Conservation (phyloP, 2,888 invertebrate species). For the Tromatobia lineatoria region DNA sequence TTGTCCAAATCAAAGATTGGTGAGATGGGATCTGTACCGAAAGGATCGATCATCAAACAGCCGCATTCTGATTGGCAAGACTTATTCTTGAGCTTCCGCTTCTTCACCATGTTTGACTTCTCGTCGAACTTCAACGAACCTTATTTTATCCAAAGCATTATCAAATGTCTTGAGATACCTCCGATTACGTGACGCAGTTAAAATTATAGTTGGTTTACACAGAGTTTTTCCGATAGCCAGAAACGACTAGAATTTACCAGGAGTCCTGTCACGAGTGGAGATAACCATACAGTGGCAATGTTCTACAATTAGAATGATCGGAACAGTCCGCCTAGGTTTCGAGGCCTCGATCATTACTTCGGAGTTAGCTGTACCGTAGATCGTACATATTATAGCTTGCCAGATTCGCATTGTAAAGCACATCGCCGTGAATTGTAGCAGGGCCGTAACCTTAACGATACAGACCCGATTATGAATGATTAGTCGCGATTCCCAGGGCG, state of each 20-base stretch:
- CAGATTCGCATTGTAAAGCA: not conserved
- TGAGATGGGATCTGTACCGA: too few relatives aligned
- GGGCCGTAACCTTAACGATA: not conserved
- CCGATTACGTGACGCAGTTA: too few relatives aligned
- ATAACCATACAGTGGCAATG: slow-evolving; percentile 34
- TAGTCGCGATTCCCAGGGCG: slow-evolving; percentile 11
- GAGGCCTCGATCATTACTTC: slow-evolving; percentile 1
- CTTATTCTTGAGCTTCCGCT: too few relatives aligned
- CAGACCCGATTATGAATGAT: not conserved
- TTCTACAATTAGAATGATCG: slow-evolving; percentile 1
- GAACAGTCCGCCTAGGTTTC: not conserved
- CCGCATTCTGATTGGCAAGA: too few relatives aligned
- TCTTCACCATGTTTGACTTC: too few relatives aligned
- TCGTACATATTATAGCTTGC: not conserved
- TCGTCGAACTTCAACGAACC: too few relatives aligned
- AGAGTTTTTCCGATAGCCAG: not conserved
- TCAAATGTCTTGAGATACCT: too few relatives aligned
- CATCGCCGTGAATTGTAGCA: not conserved
- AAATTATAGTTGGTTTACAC: too few relatives aligned
- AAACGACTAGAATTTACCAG: slow-evolving; percentile 57
- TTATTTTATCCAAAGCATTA: too few relatives aligned
- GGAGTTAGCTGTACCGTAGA: not conserved
- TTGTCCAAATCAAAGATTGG: too few relatives aligned
- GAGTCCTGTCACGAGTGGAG: slow-evolving; percentile 37
- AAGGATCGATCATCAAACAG: too few relatives aligned